These are phyloP conservation scores for Willisornis vidua DNA, from an alignment of 2,113 vertebrate species.

Conservation along the genomic window DNA sequence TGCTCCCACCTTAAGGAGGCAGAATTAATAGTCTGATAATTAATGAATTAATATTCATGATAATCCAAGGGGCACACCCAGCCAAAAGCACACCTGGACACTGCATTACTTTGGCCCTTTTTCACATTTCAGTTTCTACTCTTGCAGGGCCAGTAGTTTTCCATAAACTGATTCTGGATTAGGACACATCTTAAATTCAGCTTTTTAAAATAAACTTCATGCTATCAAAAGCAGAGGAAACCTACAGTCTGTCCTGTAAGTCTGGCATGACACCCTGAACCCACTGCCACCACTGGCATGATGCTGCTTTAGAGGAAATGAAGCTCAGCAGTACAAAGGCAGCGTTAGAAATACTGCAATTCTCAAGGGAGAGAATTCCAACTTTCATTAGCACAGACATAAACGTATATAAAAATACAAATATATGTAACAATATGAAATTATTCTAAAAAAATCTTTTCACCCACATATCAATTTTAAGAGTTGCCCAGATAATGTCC, in stretches of 20 bases:
- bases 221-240: neutral
- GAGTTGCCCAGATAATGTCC: neutral
- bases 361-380: neutral
- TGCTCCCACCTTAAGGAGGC: neutral
- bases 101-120: neutral
- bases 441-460: neutral
- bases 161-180: neutral
- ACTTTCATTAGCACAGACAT: neutral
- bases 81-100: neutral
- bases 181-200: neutral
- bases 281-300: neutral
- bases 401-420: neutral
- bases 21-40: neutral
- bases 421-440: neutral
- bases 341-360: neutral
- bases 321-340: neutral
- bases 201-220: neutral
- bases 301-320: neutral
- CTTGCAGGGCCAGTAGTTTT: neutral
- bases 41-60: no score
- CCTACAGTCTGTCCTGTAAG: neutral
- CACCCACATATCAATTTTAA: neutral
- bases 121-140: neutral
- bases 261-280: neutral
- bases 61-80: neutral